Conservation (phyloP, 1,140 invertebrate genomes). For the Drosophila pachea region DNA sequence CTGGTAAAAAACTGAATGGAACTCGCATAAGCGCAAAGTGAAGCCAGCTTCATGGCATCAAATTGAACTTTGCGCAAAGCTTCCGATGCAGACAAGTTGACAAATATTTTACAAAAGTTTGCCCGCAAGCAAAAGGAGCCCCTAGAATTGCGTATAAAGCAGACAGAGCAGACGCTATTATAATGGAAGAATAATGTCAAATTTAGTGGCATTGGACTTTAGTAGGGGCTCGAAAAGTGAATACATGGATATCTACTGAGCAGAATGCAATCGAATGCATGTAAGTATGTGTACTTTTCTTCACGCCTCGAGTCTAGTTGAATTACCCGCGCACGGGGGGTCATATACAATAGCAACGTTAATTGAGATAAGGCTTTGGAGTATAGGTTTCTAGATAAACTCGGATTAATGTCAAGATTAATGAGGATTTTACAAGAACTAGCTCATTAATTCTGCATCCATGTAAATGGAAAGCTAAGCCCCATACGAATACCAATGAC, state of each 20-base stretch:
- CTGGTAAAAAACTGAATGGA: conserved; percentile 25
- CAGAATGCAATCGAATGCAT: background rate
- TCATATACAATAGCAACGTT: background rate
- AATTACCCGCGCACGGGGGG: background rate
- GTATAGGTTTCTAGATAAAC: no score
- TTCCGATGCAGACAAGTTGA: conserved; percentile 52
- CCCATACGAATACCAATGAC: background rate
- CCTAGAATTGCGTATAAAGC: background rate
- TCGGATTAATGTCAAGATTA: no score
- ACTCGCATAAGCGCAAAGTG: conserved; percentile 24
- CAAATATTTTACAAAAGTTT: conserved; percentile 53
- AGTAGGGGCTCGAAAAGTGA: no score
- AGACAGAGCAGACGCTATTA: conserved; percentile 13
- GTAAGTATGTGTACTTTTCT: background rate
- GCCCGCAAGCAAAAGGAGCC: background rate
- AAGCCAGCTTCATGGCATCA: conserved; percentile 53
- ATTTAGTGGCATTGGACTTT: background rate
- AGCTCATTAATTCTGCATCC: background rate
- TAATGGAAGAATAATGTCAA: background rate
- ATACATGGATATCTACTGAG: no score
- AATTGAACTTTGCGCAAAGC: conserved; percentile 38
- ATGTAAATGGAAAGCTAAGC: background rate
- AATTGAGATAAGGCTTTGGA: no score
- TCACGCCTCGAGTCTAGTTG: conserved; percentile 4
- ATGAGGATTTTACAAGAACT: no score